A percentile compares a stretch with the other conserved stretches of the same genome.
Evolutionary conservation across 2,888 invertebrate genomes (phyloP).

Genomic region (Ennomos erosarius): DNA sequence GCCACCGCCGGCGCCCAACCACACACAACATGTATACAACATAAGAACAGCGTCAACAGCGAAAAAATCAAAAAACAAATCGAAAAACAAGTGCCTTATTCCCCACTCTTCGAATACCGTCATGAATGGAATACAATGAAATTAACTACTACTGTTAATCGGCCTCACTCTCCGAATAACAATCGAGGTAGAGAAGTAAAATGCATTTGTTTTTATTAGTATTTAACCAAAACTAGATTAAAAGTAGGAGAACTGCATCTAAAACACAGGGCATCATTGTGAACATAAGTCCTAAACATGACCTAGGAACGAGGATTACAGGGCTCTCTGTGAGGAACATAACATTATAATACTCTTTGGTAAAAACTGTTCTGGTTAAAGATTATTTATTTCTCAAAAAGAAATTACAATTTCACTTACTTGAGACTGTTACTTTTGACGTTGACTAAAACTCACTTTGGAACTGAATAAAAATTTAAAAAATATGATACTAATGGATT

Average conservation of each 20-base stretch:
- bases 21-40: constrained; percentile 18
- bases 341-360: too few species aligned
- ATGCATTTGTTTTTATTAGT: constrained; percentile 14
- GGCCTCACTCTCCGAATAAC: constrained; percentile 26
- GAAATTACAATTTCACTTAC: too few species aligned
- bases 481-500: constrained; percentile 24
- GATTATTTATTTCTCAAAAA: too few species aligned
- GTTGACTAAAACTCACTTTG: not conserved
- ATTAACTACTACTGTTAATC: constrained; percentile 42
- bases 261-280: not conserved
- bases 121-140: constrained; percentile 41
- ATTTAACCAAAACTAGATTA: constrained; percentile 13
- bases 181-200: constrained; percentile 11
- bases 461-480: constrained; percentile 5
- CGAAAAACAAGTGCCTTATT: constrained; percentile 29
- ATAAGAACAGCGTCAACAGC: constrained; percentile 39
- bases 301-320: too few species aligned
- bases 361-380: too few species aligned
- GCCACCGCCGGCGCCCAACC: constrained; percentile 43
- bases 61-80: too few species aligned
- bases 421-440: not conserved
- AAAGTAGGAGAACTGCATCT: constrained; percentile 9
- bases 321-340: too few species aligned
- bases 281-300: too few species aligned
- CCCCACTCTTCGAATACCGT: constrained; percentile 39